Conservation (phyloP, 2,113 vertebrate species). For the Lasiurus cinereus region DNA sequence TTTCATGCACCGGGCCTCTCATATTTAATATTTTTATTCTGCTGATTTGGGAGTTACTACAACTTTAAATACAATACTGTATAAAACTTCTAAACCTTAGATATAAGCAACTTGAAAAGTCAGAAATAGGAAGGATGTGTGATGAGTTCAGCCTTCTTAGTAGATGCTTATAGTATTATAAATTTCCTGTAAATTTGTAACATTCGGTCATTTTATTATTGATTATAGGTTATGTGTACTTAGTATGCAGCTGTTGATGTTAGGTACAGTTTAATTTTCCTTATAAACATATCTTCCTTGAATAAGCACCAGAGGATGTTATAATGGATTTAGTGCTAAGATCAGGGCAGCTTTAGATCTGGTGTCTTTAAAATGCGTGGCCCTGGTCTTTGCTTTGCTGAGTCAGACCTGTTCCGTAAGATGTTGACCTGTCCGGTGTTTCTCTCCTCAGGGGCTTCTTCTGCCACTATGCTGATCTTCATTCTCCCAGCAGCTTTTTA, state of each 20-base stretch:
- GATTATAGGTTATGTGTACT: background rate
- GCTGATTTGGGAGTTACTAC: conserved; percentile 13
- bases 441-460: conserved; percentile 92
- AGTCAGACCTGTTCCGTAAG: background rate
- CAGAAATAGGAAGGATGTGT: background rate
- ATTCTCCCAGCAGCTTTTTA: conserved; percentile 98
- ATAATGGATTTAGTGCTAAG: background rate
- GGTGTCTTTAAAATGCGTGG: background rate
- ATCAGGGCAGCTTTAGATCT: background rate
- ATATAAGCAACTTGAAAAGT: background rate
- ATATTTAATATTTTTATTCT: background rate
- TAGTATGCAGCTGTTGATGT: background rate
- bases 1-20: too few relatives aligned
- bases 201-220: background rate
- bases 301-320: background rate
- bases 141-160: background rate
- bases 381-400: background rate
- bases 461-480: conserved; percentile 98
- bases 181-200: background rate
- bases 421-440: background rate
- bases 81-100: background rate
- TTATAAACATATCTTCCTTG: background rate
- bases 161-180: background rate
- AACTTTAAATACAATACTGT: background rate
- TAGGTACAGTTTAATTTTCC: conserved; percentile 20